Evolutionary conservation across 2,888 invertebrate species (phyloP), one percentile per base, ranked within the genome.

Genomic region (Nomada ferruginata): DNA sequence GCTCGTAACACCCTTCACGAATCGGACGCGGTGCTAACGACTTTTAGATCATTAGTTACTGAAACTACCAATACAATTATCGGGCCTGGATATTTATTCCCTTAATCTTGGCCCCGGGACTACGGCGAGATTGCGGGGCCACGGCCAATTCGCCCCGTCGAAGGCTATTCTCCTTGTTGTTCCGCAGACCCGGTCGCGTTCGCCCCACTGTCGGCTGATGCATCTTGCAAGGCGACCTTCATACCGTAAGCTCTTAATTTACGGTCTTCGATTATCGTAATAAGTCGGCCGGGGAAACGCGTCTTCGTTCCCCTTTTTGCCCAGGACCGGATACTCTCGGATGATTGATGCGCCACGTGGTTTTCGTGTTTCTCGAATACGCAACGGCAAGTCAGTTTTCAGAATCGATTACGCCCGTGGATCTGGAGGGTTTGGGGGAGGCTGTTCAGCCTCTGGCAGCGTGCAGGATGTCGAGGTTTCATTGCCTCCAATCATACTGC

Each of bases 21-120:
- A 87, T 87, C 87, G 65, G 89, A 85, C 88, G 84, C 89, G 83
- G 89, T 81, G 91, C 88, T 93, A 93, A 93, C 92, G 92, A 93
- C 93, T 93, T 92, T 92, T 91, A 91, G 93, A 93, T 93, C 93
- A 93, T 93, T 93, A 93, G 93, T 93, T 93, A 93, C 93, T 89
- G 93, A 92, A 93, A 93, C 91, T 92, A 93, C 93, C 93, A 91
- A 93, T 93, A 93, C 93, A 93, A 93, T 93, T 93, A 93, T 93
- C 91, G 93, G 91, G 83, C 86, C 86, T 79, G 89, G 88, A 92
- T 92, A 93, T 93, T 93, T 93, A 93, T 93, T 93, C 92, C 89
- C 89, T 91, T 91, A 92, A 92, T 92, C 91, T 90, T 86, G 84
- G 85, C 87, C 82, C 82, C 88, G 83, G 85, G 87, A 90, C 90